Conservation (phyloP, 2,113 vertebrate genomes). For the Chelonoidis abingdonii region DNA sequence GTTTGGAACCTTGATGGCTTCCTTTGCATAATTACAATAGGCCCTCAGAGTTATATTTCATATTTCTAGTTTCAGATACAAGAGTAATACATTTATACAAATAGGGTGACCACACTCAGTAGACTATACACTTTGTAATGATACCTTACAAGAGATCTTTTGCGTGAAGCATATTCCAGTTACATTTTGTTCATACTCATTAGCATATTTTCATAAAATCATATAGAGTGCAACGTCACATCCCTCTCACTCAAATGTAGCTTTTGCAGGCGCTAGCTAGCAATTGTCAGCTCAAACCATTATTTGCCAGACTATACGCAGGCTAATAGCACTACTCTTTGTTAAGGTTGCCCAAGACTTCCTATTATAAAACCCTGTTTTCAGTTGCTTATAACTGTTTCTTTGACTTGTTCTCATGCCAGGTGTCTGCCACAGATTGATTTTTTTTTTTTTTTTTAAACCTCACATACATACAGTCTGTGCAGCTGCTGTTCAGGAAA, state of each 20-base stretch:
- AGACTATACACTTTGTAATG: no score
- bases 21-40: no score
- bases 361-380: not conserved
- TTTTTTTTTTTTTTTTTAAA: not conserved
- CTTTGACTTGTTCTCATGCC: not conserved
- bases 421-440: not conserved
- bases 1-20: no score
- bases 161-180: no score
- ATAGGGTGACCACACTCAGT: no score
- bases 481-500: not conserved
- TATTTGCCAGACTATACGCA: not conserved
- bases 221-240: no score
- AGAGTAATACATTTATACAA: no score
- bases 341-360: not conserved
- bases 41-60: no score
- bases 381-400: not conserved
- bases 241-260: not conserved
- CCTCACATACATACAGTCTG: not conserved
- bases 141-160: no score
- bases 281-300: not conserved
- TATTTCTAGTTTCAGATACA: no score
- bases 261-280: not conserved
- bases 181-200: no score
- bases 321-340: not conserved
- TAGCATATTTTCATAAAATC: no score